Evolutionary conservation across 2,797 vertebrate species (phyloP), one percentile per base, ranked within the genome.

Genomic region (Peromyscus eremicus): DNA sequence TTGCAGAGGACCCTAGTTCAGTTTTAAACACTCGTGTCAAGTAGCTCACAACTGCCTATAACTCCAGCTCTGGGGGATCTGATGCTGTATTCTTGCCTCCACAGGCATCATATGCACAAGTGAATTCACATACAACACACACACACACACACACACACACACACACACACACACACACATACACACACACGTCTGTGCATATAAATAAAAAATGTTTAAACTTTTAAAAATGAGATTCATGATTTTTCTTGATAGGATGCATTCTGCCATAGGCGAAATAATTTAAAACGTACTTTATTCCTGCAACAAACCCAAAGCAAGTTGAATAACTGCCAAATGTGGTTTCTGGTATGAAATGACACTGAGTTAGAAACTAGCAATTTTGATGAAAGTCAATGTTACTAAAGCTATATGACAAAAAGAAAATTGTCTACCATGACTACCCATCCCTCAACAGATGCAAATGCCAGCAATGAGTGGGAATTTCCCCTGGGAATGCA

Each of bases 251-350:
- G 55, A 94, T 83, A 89, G 92, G 95, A 92, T 70, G 6, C 23
- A 95, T 89, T 92, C 66, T 37, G 70, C 19, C 14, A 52, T 7
- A 87, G 34, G 19, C 83, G 92, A 96, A 49, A 79, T 7, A 89
- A 94, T 57, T 92, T 77, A 71, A 97, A 94, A 88, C 60, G 70
- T 34, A 68, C 37, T 76, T 86, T 92, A 88, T 94, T 84, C 46
- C 16, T 8, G 85, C 9, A 82, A 55, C 16, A 96, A 87, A 89
- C 23, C n/a, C 46, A 84, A 96, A 93, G 23, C n/a, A 92, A 2
- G 11, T 21, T 93, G 29, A 94, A 62, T 71, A 84, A 68, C 60
- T 55, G 71, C 55, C 14, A 97, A 81, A 34, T 81, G 40, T 76
- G 27, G 27, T 40, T 93, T 93, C 73, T 68, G 37, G 62, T 75